Percentiles rank a stretch among this genome's conserved stretches.
phyloP scores from a whole-genome alignment of 2,113 vertebrate genomes.

The Phalacrocorax aristotelis region DNA sequence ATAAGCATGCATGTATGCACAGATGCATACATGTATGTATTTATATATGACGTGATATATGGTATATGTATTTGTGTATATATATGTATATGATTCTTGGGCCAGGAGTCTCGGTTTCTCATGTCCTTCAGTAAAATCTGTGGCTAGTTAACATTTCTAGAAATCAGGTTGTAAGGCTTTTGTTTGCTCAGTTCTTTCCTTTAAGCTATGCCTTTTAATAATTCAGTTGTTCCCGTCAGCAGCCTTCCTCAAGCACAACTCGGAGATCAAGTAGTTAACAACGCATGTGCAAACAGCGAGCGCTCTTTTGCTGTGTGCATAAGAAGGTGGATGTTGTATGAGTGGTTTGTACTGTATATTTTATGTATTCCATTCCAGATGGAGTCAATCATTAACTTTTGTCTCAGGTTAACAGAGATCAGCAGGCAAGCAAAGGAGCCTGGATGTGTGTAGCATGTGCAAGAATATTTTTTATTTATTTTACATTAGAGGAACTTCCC shows the following conservation, averaged over 20 bases:
- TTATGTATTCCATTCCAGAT: constrained; percentile 24
- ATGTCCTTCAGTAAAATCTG: background rate
- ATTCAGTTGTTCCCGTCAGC: background rate
- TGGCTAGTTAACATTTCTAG: background rate
- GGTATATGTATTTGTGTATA: background rate
- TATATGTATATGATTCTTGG: background rate
- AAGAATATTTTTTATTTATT: background rate
- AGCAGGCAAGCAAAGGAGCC: background rate
- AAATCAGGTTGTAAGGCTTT: background rate
- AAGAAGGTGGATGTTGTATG: background rate
- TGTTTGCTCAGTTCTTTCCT: background rate
- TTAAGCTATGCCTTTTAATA: background rate
- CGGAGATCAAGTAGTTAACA: background rate
- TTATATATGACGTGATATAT: too few species aligned
- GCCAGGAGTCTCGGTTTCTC: background rate
- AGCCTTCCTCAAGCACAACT: background rate
- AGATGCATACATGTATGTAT: too few species aligned
- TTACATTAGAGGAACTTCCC: background rate
- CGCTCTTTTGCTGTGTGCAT: background rate
- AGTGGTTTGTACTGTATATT: background rate
- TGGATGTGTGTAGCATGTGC: background rate
- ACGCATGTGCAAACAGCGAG: background rate
- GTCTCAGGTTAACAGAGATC: background rate
- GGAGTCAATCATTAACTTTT: constrained; percentile 43
- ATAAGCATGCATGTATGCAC: background rate